Evolutionary conservation across 2,888 invertebrate genomes (phyloP).

Genomic region (Dryadula phaetusa): DNA sequence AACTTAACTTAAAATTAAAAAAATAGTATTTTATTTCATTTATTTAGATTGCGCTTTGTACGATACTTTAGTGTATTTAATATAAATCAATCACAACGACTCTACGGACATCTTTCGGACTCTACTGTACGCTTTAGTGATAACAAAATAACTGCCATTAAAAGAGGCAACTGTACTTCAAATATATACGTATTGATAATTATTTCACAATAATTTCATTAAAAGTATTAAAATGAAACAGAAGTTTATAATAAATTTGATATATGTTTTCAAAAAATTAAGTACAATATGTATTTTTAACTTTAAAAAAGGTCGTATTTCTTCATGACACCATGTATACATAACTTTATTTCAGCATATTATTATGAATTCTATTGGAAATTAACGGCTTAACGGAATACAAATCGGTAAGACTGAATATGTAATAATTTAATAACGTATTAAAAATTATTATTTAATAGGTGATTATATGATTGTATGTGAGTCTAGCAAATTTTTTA

Average conservation of each 20-base stretch:
- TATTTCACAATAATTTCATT: too few relatives aligned
- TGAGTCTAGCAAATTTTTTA: not conserved
- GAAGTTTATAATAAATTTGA: too few relatives aligned
- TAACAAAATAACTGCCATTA: not conserved
- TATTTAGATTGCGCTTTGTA: too few relatives aligned
- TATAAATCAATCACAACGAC: too few relatives aligned
- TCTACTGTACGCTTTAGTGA: not conserved
- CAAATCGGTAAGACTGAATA: conserved; percentile 72
- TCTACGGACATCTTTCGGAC: not conserved
- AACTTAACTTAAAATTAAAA: not conserved
- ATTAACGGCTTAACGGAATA: conserved; percentile 59
- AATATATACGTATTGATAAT: not conserved
- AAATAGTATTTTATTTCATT: not conserved
- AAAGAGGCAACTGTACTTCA: not conserved
- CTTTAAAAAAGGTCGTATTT: conserved; percentile 1
- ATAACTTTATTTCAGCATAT: conserved; percentile 3
- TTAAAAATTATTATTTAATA: not conserved
- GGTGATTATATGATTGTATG: not conserved
- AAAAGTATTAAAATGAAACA: too few relatives aligned
- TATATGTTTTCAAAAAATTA: too few relatives aligned
- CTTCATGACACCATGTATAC: conserved; percentile 6
- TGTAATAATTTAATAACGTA: conserved; percentile 45
- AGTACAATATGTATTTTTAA: not conserved
- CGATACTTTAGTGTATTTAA: too few relatives aligned
- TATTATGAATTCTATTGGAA: conserved; percentile 24